These are phyloP conservation scores for Helicoverpa armigera DNA, from an alignment of 1,140 invertebrate species.

Conservation along the genomic window DNA sequence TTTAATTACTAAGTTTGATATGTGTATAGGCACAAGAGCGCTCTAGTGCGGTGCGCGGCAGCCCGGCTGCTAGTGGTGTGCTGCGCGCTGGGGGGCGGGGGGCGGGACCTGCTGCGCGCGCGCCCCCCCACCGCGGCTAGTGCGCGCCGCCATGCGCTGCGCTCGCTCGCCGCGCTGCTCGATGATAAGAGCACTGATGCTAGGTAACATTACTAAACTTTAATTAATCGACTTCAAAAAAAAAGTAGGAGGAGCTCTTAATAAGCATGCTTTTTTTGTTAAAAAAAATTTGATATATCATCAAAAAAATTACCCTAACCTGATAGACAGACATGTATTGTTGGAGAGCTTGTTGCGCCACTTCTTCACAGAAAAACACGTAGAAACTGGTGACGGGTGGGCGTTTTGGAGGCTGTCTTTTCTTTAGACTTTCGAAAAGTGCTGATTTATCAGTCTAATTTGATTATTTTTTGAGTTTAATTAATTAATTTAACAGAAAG, in stretches of 20 bases:
- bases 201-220: constrained; percentile 57
- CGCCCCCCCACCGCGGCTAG: constrained; percentile 70
- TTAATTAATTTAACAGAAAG: constrained; percentile 60
- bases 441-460: not conserved
- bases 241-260: too few relatives aligned
- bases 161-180: constrained; percentile 67
- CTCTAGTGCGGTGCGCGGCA: constrained; percentile 72
- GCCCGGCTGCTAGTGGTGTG: constrained; percentile 75
- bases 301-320: too few relatives aligned
- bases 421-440: not conserved
- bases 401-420: not conserved
- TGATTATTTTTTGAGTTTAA: too few relatives aligned
- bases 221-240: too few relatives aligned
- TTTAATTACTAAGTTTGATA: not conserved
- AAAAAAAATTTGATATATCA: too few relatives aligned
- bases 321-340: too few relatives aligned
- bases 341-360: too few relatives aligned
- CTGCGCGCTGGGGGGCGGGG: constrained; percentile 74
- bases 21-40: constrained; percentile 71
- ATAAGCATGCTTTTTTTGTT: too few relatives aligned
- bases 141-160: constrained; percentile 67
- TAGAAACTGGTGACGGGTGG: too few relatives aligned
- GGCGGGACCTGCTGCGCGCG: constrained; percentile 66
- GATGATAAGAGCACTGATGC: constrained; percentile 72
- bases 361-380: too few relatives aligned